Percentiles rank a stretch among this genome's conserved stretches.
Conservation (phyloP, 2,888 invertebrate genomes). For the Andricus quercusramuli region DNA sequence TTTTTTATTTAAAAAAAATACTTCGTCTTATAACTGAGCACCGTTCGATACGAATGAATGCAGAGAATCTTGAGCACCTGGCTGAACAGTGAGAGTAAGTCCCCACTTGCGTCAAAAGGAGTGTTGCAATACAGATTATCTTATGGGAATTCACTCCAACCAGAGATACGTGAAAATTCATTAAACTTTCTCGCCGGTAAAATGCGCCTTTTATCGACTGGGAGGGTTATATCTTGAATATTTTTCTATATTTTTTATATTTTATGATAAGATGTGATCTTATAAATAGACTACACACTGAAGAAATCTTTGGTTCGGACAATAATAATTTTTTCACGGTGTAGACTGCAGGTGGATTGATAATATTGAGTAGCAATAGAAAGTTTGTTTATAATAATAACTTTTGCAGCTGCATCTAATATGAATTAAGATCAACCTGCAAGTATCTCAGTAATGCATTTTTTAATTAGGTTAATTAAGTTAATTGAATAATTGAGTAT, state of each 20-base stretch:
- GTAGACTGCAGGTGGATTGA: no score
- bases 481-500: no score
- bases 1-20: not conserved
- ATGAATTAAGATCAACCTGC: no score
- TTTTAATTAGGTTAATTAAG: no score
- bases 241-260: not conserved
- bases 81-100: constrained; percentile 33
- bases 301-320: not conserved
- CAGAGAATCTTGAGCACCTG: constrained; percentile 32
- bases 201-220: constrained; percentile 14
- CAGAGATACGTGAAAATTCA: constrained; percentile 8
- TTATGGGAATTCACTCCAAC: constrained; percentile 19
- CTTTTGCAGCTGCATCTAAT: no score
- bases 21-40: not conserved
- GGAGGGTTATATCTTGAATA: not conserved
- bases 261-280: not conserved
- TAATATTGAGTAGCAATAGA: no score
- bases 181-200: constrained; percentile 30
- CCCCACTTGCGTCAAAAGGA: constrained; percentile 29
- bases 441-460: no score
- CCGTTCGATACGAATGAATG: constrained; percentile 30
- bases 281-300: not conserved
- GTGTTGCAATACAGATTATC: constrained; percentile 31
- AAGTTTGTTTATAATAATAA: no score
- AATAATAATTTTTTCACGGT: no score